phyloP scores from a whole-genome alignment of 2,888 invertebrate genomes.

The Aspidapion aeneum region DNA sequence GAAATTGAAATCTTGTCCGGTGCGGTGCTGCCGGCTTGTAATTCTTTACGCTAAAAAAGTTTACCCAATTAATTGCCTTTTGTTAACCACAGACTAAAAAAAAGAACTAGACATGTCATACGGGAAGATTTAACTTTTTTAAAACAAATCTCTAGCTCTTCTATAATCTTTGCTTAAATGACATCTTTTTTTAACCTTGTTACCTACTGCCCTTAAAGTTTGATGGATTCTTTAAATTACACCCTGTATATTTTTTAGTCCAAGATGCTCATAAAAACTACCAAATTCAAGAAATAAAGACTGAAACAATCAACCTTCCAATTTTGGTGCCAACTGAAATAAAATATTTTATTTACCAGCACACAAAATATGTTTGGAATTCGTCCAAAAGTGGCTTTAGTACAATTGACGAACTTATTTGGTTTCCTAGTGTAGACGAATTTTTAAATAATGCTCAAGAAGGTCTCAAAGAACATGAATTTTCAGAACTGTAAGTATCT shows the following conservation, averaged over 20 bases:
- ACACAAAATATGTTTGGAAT: slow-evolving; percentile 57
- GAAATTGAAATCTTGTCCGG: too few species aligned
- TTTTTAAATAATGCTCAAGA: slow-evolving; percentile 52
- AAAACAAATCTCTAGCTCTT: too few species aligned
- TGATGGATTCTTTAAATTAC: too few species aligned
- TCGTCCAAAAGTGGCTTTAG: slow-evolving; percentile 51
- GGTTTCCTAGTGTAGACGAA: slow-evolving; percentile 48
- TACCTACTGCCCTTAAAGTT: too few species aligned
- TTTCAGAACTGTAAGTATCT: slow-evolving; percentile 55
- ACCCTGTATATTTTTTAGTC: slow-evolving; percentile 41
- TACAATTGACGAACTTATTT: slow-evolving; percentile 47
- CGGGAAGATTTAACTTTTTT: too few species aligned
- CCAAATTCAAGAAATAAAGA: slow-evolving; percentile 48
- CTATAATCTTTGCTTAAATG: too few species aligned
- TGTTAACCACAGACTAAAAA: too few species aligned
- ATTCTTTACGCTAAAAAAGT: too few species aligned
- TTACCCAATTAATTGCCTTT: too few species aligned
- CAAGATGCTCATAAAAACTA: slow-evolving; percentile 50
- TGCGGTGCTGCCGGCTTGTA: too few species aligned
- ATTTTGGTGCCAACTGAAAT: slow-evolving; percentile 31
- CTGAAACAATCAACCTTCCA: slow-evolving; percentile 48
- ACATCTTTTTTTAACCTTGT: too few species aligned
- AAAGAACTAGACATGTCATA: too few species aligned
- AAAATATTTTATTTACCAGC: slow-evolving; percentile 55
- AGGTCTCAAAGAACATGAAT: slow-evolving; percentile 55